A percentile compares a stretch with the other conserved stretches of the same genome.
These are phyloP conservation scores for Solenodon paradoxus DNA, from an alignment of 2,113 vertebrate genomes.

Conservation along the genomic window DNA sequence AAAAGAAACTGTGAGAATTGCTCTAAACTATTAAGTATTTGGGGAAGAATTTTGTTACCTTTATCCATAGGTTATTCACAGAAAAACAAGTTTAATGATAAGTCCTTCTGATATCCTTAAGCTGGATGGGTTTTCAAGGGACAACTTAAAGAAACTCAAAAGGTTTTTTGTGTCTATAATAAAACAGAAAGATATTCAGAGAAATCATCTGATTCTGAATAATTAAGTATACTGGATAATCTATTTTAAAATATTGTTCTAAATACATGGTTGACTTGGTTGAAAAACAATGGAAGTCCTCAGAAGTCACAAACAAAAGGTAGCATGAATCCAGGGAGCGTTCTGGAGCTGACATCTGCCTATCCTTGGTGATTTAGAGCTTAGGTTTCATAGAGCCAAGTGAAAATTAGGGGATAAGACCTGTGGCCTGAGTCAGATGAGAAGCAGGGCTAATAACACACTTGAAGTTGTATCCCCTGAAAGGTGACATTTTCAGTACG, in stretches of 20 bases:
- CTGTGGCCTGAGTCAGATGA: not conserved
- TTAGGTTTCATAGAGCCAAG: not conserved
- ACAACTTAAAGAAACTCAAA: slow-evolving; percentile 17
- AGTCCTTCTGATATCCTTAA: not conserved
- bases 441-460: not conserved
- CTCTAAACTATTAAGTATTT: not conserved
- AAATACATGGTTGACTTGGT: not conserved
- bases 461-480: not conserved
- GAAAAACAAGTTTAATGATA: not conserved
- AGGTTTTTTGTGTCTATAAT: not conserved
- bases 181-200: not conserved
- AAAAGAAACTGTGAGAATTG: not conserved
- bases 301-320: not conserved
- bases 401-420: not conserved
- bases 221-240: not conserved
- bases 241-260: slow-evolving; percentile 20
- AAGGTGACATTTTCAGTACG: not conserved
- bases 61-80: not conserved
- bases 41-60: not conserved
- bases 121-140: not conserved
- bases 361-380: not conserved
- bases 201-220: not conserved
- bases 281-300: not conserved
- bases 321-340: not conserved
- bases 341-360: not conserved